These are phyloP conservation scores for Tethya wilhelma DNA, from an alignment of 37 sponge, comb jelly and placozoan genomes.

Conservation along the genomic window DNA sequence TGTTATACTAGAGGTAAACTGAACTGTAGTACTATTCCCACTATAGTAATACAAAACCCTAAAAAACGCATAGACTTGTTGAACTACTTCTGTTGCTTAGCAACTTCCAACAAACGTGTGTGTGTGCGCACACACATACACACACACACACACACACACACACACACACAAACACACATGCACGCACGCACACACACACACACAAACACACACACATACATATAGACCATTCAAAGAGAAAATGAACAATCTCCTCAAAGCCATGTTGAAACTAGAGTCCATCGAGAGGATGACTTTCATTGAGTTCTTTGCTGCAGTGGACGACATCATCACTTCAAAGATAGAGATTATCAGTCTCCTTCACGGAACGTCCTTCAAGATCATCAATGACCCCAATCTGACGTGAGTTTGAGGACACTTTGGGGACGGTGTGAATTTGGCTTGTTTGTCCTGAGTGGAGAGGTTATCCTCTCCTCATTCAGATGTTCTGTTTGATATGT, in stretches of 20 bases:
- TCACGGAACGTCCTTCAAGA: slow-evolving; percentile 55
- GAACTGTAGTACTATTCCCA: too few relatives aligned
- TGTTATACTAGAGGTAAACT: too few relatives aligned
- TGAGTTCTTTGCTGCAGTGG: slow-evolving; percentile 78
- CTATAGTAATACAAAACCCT: background rate
- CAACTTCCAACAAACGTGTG: too few relatives aligned
- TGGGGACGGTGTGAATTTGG: background rate
- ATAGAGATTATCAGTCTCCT: slow-evolving; percentile 65
- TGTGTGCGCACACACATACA: too few relatives aligned
- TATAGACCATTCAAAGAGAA: slow-evolving; percentile 59
- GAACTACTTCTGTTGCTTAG: too few relatives aligned
- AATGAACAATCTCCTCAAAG: slow-evolving; percentile 66
- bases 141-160: too few relatives aligned
- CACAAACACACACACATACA: too few relatives aligned
- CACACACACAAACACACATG: too few relatives aligned
- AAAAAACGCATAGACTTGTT: background rate
- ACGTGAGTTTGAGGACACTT: slow-evolving; percentile 38
- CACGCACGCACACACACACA: too few relatives aligned
- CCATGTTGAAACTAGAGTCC: slow-evolving; percentile 69
- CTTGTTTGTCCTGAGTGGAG: background rate
- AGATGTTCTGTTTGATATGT: too few relatives aligned
- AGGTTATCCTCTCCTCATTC: too few relatives aligned
- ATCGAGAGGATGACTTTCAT: slow-evolving; percentile 73
- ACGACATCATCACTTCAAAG: slow-evolving; percentile 72
- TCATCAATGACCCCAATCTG: slow-evolving; percentile 54